phyloP scores from a whole-genome alignment of 2,113 vertebrate species.

The Motacilla tschutschensis region DNA sequence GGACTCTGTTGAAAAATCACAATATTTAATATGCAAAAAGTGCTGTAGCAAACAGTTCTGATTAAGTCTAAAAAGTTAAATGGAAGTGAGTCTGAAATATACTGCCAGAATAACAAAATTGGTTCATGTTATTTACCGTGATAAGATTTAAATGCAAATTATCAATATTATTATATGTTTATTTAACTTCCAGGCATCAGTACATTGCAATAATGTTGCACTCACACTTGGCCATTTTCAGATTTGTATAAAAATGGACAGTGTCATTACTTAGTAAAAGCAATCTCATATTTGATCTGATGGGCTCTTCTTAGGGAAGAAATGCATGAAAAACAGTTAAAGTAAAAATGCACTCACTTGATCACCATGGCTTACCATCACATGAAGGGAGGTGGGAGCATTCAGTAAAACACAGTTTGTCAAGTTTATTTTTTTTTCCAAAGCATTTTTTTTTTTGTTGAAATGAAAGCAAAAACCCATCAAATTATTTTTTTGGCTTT shows the following conservation, averaged over 20 bases:
- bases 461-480: neutral
- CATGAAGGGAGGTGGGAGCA: neutral
- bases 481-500: rapidly evolving
- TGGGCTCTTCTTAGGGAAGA: neutral
- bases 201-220: neutral
- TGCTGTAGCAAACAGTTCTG: neutral
- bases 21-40: neutral
- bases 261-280: neutral
- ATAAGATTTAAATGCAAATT: neutral
- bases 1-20: neutral
- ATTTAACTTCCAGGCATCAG: neutral
- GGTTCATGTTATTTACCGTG: neutral
- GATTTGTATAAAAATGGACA: neutral
- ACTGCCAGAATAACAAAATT: neutral
- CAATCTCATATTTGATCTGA: neutral
- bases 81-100: neutral
- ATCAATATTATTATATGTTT: neutral
- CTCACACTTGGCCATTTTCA: neutral
- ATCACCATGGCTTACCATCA: neutral
- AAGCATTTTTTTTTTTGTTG: neutral
- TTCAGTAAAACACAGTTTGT: neutral
- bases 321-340: neutral
- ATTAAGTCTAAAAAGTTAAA: neutral
- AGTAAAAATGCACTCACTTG: neutral
- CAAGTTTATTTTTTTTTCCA: neutral